phyloP scores from a whole-genome alignment of 2,797 vertebrate genomes.

The Zalophus californianus region DNA sequence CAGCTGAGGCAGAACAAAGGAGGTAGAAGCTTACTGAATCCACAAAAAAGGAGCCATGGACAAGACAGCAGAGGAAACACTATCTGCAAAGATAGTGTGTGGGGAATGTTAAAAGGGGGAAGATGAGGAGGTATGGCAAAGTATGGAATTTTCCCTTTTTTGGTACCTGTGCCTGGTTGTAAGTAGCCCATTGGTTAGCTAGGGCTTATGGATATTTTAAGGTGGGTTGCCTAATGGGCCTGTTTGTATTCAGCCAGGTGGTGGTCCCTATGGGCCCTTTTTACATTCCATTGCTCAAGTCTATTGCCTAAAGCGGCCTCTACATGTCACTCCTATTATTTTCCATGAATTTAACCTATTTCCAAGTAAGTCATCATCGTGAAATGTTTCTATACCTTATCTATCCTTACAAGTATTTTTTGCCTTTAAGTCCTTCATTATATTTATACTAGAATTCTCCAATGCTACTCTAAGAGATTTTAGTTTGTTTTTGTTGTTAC shows the following conservation, averaged over 20 bases:
- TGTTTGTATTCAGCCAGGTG: not conserved
- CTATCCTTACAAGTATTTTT: not conserved
- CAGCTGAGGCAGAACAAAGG: not conserved
- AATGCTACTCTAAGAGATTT: not conserved
- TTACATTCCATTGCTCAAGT: not conserved
- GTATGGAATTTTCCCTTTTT: not conserved
- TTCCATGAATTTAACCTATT: not conserved
- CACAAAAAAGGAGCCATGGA: not conserved
- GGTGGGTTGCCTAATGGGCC: not conserved
- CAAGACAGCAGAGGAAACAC: not conserved
- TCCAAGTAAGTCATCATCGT: not conserved
- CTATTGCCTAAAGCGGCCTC: not conserved
- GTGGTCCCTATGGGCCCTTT: not conserved
- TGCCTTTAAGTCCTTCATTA: not conserved
- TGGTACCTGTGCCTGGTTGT: not conserved
- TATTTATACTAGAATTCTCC: not conserved
- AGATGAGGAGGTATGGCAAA: not conserved
- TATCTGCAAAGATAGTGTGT: not conserved
- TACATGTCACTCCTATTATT: not conserved
- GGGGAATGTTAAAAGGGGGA: not conserved
- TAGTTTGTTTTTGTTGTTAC: not conserved
- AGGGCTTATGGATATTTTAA: not conserved
- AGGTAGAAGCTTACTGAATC: not conserved
- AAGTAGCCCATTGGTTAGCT: not conserved
- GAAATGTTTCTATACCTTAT: not conserved